Evolutionary conservation across 2,888 invertebrate genomes (phyloP), one percentile per base, ranked within the genome.

Genomic region (Scaptodrosophila latifasciaeformis): DNA sequence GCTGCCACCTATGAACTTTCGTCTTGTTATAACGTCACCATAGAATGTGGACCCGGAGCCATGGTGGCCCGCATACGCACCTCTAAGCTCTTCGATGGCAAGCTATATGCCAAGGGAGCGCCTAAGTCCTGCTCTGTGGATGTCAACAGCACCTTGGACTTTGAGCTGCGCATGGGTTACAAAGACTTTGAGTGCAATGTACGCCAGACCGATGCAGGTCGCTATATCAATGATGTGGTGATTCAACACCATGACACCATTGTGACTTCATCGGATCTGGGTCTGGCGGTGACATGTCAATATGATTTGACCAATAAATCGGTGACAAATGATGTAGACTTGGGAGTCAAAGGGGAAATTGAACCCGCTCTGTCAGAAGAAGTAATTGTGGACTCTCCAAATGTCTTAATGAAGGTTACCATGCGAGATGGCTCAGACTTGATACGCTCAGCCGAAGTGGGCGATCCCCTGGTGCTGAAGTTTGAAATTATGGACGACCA

Each of bases 161-260:
- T 97, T 84, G 95, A 96, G 86, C 88, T 97, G 68, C 92, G 92
- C 72, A 96, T 97, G 94, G 93, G 93, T 47, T 96, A 96, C 88
- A 94, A 94, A 85, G 95, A 96, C 85, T 89, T 96, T 62, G 96
- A 96, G 85, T 96, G 96, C 86, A 96, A 96, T 86, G 96, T 96
- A 44, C 92, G 94, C 78, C 94, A 96, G 85, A 94, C 94, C 83
- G 93, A 93, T 50, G 90, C 93, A 47, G 96, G 95, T 67, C 90
- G 92, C 80, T 94, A 93, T 84, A 89, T 95, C 69, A 96, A 95
- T 86, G 96, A 96, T 86, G 95, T 95, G 46, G 93, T 96, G 52
- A 95, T 96, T 80, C 96, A 96, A 85, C 96, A 96, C 87, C 96
- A 96, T 87, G 96, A 96, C 84, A 95, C 95, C 77, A 96, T 96